Base-by-base conservation (phyloP, 2,113 vertebrate species). In the Gobio gobio region DNA sequence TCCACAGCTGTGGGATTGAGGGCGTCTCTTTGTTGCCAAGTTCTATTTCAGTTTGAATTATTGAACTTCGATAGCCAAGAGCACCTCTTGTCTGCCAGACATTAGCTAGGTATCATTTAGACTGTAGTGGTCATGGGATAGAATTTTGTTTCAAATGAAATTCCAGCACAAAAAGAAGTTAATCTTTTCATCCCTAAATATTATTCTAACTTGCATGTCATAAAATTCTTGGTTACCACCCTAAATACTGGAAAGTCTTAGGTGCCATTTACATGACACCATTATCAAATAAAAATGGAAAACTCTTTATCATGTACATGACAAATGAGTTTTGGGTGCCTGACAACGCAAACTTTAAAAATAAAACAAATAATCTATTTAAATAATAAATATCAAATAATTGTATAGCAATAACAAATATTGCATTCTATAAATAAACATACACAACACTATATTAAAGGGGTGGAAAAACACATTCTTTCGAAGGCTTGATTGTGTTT, bases 1-100 rank as follows among this genome's bases (percentile, higher is more conserved):
- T 66, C 24, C 40, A 83, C 66, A 43, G 47, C 20, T 72, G 63
- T 79, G 86, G 40, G 51, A 73, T 14, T 51, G 24, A 59, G 49
- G 33, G 70, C 18, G 26, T 26, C 20, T 80, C 77, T 43, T 80
- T 78, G 43, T 78, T 49, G 29, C 47, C 13, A 18, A 78, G n/a
- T 16, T 36, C 24, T 49, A 43, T 86, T 63, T 86, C 47, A 43
- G 49, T 56, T 33, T 36, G 64, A 72, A 82, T 43, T 18, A 43
- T 43, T 82, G 66, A 82, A 82, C 66, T 43, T 58, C 7, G 12
- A 54, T 82, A 26, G 47, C 47, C 51, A 58, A 56, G 47, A 54
- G 45, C 63, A 54, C 33, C 64, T 82, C 58, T 59, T 72, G 80
- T 43, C 64, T 72, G 47, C 24, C 63, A 54, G 66, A 24, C 10